Evolutionary conservation across 2,888 invertebrate genomes (phyloP).

Genomic region (Acanthopleura granulata): DNA sequence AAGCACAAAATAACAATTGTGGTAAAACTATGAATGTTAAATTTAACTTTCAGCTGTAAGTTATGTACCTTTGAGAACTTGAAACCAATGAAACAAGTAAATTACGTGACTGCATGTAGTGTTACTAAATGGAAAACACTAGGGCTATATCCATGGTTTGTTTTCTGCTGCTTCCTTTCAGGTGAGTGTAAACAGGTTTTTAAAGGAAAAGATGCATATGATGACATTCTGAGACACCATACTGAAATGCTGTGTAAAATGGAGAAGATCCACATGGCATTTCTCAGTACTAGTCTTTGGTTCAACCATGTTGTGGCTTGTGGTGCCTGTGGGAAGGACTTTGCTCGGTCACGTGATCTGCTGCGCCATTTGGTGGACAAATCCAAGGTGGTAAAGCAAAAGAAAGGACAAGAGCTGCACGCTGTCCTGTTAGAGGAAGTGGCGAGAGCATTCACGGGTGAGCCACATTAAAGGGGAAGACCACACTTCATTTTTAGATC

Average conservation of each 20-base stretch:
- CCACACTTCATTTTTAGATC: too few species aligned
- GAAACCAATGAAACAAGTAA: too few species aligned
- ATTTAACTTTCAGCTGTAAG: too few species aligned
- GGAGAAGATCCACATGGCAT: conserved; percentile 16
- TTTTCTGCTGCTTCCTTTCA: background rate
- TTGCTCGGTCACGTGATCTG: conserved; percentile 3
- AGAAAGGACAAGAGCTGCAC: conserved; percentile 18
- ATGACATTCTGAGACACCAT: conserved; percentile 16
- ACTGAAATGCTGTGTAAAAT: conserved; percentile 12
- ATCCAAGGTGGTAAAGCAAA: conserved; percentile 25
- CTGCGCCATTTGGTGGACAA: conserved; percentile 22
- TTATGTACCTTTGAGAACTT: too few species aligned
- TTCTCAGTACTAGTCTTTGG: conserved; percentile 5
- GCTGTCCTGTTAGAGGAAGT: conserved; percentile 6
- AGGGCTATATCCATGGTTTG: too few species aligned
- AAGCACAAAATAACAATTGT: too few species aligned
- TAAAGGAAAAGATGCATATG: conserved; percentile 11
- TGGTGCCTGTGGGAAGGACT: conserved; percentile 18
- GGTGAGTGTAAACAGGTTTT: conserved; percentile 22
- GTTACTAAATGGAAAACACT: too few species aligned
- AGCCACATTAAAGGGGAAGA: too few species aligned
- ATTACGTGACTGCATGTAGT: too few species aligned
- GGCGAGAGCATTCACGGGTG: conserved; percentile 1
- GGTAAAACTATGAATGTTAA: too few species aligned
- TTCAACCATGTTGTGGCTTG: conserved; percentile 19